Evolutionary conservation across 92 coral and sea anemone species (phyloP).

Genomic region (Parazoanthus swiftii): DNA sequence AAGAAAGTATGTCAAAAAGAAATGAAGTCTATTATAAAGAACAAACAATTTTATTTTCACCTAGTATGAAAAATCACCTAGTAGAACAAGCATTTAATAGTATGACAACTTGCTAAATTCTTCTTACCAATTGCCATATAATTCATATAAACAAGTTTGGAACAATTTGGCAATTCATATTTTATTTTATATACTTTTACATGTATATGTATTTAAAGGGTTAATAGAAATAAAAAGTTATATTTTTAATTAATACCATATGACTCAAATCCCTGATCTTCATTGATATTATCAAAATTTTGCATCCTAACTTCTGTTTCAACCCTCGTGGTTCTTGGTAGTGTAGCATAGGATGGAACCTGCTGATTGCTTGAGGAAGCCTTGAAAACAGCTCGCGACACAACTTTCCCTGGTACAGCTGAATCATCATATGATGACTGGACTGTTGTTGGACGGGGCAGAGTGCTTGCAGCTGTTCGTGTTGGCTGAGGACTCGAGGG

Average conservation of each 20-base stretch:
- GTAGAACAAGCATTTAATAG: no score
- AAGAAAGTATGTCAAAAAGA: no score
- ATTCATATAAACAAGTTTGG: no score
- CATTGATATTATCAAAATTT: slow-evolving; percentile 45
- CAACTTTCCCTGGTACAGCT: slow-evolving; percentile 68
- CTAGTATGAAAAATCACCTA: no score
- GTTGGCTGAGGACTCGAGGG: slow-evolving; percentile 38
- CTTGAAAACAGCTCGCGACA: slow-evolving; percentile 71
- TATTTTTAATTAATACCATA: slow-evolving; percentile 7
- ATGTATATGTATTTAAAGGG: no score
- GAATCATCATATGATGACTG: slow-evolving; percentile 46
- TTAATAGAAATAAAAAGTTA: no score
- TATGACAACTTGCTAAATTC: no score
- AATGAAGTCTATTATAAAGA: no score
- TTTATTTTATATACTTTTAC: no score
- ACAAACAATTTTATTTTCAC: no score
- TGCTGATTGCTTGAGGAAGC: slow-evolving; percentile 53
- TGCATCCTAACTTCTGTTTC: slow-evolving; percentile 52
- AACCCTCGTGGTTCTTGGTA: slow-evolving; percentile 63
- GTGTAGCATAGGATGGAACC: slow-evolving; percentile 79
- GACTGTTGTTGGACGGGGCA: background rate
- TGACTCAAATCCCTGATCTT: slow-evolving; percentile 24
- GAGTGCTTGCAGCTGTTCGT: slow-evolving; percentile 4
- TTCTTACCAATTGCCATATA: no score
- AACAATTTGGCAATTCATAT: no score